Percentiles rank a stretch among this genome's conserved stretches.
phyloP scores from a whole-genome alignment of 2,113 vertebrate species.

The Notarius quadriscutis region DNA sequence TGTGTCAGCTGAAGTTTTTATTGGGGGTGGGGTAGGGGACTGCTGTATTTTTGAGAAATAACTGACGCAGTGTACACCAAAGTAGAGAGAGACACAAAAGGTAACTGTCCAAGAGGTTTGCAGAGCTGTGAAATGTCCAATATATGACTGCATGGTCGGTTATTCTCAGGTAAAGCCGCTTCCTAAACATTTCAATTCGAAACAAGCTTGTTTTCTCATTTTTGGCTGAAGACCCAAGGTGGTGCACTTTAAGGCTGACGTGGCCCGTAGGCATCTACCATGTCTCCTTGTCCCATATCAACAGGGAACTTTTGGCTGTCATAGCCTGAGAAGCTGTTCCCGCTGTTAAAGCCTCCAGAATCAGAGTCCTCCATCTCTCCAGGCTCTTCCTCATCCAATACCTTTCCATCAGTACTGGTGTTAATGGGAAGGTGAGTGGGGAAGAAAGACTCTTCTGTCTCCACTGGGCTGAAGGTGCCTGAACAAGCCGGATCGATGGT shows the following conservation, averaged over 20 bases:
- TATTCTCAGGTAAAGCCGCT: background rate
- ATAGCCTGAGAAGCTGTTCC: conserved; percentile 12
- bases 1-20: background rate
- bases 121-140: background rate
- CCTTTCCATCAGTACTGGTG: background rate
- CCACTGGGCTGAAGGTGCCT: background rate
- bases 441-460: background rate
- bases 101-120: too few species aligned
- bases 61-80: background rate
- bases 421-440: background rate
- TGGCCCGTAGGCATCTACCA: conserved; percentile 32
- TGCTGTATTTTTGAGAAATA: background rate
- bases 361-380: background rate
- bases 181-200: background rate
- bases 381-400: background rate
- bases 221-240: background rate
- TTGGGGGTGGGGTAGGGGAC: background rate
- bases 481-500: background rate
- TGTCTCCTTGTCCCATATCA: conserved; percentile 41
- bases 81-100: background rate
- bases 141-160: background rate
- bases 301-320: conserved; percentile 16
- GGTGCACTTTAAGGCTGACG: background rate
- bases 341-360: background rate
- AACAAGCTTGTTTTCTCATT: background rate